Conservation (phyloP, 2,797 vertebrate species). For the Heterohyrax brucei region DNA sequence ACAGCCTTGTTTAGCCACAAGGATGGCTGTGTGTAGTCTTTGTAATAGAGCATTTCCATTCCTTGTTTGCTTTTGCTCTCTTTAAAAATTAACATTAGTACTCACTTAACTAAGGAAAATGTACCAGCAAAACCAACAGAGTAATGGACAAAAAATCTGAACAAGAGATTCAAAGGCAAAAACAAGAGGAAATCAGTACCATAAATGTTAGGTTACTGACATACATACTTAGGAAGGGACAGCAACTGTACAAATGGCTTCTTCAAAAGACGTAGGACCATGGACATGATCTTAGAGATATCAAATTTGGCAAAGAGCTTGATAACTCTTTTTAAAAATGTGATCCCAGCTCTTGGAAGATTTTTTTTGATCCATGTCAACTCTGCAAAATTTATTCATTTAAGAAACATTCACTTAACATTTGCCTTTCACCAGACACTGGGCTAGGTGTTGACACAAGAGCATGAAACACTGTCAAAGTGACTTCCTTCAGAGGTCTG, state of each 20-base stretch:
- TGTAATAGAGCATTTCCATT: conserved; percentile 33
- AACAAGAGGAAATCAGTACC: not conserved
- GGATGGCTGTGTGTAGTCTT: not conserved
- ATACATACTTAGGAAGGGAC: not conserved
- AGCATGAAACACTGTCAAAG: not conserved
- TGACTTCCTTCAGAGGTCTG: conserved; percentile 5
- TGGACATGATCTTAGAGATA: not conserved
- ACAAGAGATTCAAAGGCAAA: no score
- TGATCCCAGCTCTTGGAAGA: conserved; percentile 4
- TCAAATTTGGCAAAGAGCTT: not conserved
- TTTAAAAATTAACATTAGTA: conserved; percentile 34
- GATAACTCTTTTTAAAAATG: not conserved
- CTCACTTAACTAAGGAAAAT: conserved; percentile 29
- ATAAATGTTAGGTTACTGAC: not conserved
- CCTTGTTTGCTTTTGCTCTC: not conserved
- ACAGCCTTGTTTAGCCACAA: not conserved
- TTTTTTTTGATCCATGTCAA: conserved; percentile 48
- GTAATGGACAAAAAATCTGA: not conserved
- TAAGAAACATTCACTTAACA: conserved; percentile 46
- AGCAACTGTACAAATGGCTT: conserved; percentile 5
- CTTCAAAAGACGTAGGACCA: not conserved
- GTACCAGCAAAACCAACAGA: not conserved
- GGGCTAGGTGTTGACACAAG: not conserved
- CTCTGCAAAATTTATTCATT: conserved; percentile 49
- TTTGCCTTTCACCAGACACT: conserved; percentile 14